Conservation (phyloP, 2,888 invertebrate species). For the Agriopis aurantiaria region DNA sequence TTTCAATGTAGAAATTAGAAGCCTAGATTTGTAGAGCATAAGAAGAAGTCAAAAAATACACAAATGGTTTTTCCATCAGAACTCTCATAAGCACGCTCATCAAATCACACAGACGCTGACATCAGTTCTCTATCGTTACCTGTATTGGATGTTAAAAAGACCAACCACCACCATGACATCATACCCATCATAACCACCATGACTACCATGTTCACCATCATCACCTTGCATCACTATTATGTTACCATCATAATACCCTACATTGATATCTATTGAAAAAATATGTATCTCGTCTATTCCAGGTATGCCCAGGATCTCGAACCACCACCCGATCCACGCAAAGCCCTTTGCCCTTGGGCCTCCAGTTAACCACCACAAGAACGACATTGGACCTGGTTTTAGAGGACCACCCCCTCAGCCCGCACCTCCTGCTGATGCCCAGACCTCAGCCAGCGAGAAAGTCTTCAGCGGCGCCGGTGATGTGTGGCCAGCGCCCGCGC, state of each 20-base stretch:
- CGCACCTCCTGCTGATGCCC: conserved; percentile 79
- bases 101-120: too few relatives aligned
- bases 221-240: too few relatives aligned
- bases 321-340: conserved; percentile 82
- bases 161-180: too few relatives aligned
- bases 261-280: conserved; percentile 1
- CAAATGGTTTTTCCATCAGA: too few relatives aligned
- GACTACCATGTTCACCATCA: too few relatives aligned
- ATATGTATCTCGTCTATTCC: conserved; percentile 48
- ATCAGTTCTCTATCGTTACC: too few relatives aligned
- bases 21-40: too few relatives aligned
- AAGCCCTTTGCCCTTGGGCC: conserved; percentile 79
- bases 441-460: conserved; percentile 87
- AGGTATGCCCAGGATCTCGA: conserved; percentile 82
- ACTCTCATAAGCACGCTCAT: too few relatives aligned
- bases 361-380: conserved; percentile 82
- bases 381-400: conserved; percentile 87
- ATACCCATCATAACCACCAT: too few relatives aligned
- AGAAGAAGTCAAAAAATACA: too few relatives aligned
- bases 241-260: neutral
- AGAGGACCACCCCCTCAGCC: conserved; percentile 89
- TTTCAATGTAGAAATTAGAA: too few relatives aligned
- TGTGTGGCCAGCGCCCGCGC: conserved; percentile 94
- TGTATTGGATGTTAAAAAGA: too few relatives aligned
- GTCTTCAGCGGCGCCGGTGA: conserved; percentile 89